Percentiles rank a stretch among this genome's conserved stretches.
phyloP scores from a whole-genome alignment of 2,888 invertebrate species.

The Leucoma salicis region DNA sequence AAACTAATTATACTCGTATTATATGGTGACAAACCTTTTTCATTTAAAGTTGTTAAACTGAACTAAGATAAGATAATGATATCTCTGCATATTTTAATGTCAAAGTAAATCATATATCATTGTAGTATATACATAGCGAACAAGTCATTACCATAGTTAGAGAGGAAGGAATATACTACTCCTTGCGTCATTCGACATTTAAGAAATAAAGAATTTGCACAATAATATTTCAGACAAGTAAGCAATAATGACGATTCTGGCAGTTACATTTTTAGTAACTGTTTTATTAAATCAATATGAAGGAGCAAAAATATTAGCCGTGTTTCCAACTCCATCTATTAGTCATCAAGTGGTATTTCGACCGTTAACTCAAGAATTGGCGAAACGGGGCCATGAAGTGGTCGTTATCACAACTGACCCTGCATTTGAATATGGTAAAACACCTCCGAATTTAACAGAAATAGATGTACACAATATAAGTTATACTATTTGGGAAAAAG shows the following conservation, averaged over 20 bases:
- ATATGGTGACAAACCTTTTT: no score
- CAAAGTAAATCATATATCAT: no score
- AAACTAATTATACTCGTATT: no score
- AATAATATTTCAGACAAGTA: not conserved
- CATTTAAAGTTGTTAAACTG: no score
- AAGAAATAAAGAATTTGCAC: not conserved
- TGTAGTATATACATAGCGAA: no score
- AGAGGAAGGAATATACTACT: no score
- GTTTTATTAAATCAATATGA: conserved; percentile 6
- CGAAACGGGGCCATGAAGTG: conserved; percentile 56
- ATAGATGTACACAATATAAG: conserved; percentile 48
- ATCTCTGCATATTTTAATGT: no score
- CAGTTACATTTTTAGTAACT: not conserved
- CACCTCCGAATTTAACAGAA: conserved; percentile 50
- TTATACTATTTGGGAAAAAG: conserved; percentile 30
- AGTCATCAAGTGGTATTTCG: conserved; percentile 55
- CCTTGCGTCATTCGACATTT: no score
- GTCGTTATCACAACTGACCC: conserved; percentile 54
- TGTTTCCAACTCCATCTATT: conserved; percentile 39
- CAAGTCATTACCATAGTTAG: no score
- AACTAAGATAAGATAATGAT: no score
- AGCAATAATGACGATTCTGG: not conserved
- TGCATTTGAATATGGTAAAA: conserved; percentile 17
- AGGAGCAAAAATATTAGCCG: conserved; percentile 36
- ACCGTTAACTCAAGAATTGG: conserved; percentile 44